A percentile compares a stretch with the other conserved stretches of the same genome.
Evolutionary conservation across 2,888 invertebrate genomes (phyloP).

Genomic region (Drosophila emarginata): DNA sequence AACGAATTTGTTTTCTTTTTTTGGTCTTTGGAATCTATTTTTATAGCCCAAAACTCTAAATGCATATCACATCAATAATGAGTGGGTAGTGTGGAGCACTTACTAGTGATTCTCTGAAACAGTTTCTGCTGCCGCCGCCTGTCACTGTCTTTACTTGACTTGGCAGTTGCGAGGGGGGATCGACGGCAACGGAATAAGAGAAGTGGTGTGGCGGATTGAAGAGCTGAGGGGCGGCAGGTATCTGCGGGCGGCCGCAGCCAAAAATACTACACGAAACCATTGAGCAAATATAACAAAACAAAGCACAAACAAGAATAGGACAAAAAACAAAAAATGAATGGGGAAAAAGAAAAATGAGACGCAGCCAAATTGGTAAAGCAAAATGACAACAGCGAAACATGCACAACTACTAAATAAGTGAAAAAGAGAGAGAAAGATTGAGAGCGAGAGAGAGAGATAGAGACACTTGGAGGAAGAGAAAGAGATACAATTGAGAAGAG

Average conservation of each 20-base stretch:
- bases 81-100: constrained; percentile 7
- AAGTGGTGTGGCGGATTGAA: not conserved
- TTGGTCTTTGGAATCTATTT: constrained; percentile 39
- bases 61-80: constrained; percentile 48
- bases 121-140: constrained; percentile 32
- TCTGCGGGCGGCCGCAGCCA: constrained; percentile 47
- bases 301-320: constrained; percentile 2
- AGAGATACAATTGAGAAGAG: not conserved
- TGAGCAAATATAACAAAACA: constrained; percentile 40
- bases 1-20: constrained; percentile 46
- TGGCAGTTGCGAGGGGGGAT: not conserved
- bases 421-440: constrained; percentile 8
- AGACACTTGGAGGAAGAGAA: not conserved
- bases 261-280: constrained; percentile 45
- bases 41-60: constrained; percentile 34
- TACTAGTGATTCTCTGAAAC: not conserved
- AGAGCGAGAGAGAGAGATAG: not conserved
- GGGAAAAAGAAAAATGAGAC: constrained; percentile 35
- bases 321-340: not conserved
- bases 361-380: constrained; percentile 48
- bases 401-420: constrained; percentile 23
- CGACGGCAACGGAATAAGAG: not conserved
- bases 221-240: constrained; percentile 21
- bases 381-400: constrained; percentile 46
- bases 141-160: constrained; percentile 42